Evolutionary conservation across 2,113 vertebrate species (phyloP), one percentile per base, ranked within the genome.

Genomic region (Calypte anna): DNA sequence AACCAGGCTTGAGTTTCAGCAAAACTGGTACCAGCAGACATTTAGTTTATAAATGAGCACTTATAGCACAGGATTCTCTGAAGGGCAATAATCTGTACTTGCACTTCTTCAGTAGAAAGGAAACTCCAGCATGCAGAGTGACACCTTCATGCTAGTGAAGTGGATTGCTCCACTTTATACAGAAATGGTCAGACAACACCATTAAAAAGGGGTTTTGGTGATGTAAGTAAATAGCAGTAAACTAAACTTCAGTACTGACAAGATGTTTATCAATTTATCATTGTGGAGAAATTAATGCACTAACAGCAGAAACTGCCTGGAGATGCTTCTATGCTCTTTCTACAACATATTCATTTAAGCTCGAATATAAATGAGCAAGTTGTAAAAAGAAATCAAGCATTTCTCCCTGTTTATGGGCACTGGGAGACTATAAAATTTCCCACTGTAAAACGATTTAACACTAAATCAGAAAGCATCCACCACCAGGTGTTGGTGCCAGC

Each of bases 1-100:
- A 28, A 51, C 30, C 10, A 3, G 22, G 28, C n/a, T 64, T 0
- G 0, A 81, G 61, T 30, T 22, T 74, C 48, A 83, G 44, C 23
- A 13, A 44, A 72, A 61, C 15, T 21, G 51, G 25, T n/a, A 81
- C 8, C 40, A 50, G 14, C 17, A 46, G 43, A 59, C 6, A 16
- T 14, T 44, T 31, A 15, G 7, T 36, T 92, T 80, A 25, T 44
- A 51, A 73, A n/a, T 4, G 10, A 77, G 27, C 28, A 69, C 36
- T 54, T 44, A 28, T 0, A 31, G 64, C 64, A 84, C 46, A 66
- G 12, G 27, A 31, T 40, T 83, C 33, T 6, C 2, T 33, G 43
- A 27, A 12, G 15, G 48, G 25, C 53, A 70, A 14, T 10, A 43
- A 55, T 18, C 11, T 58, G 25, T 8, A 28, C 23, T 80, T 66